Conservation (phyloP, 2,797 vertebrate species). For the Ambastaia sidthimunki region DNA sequence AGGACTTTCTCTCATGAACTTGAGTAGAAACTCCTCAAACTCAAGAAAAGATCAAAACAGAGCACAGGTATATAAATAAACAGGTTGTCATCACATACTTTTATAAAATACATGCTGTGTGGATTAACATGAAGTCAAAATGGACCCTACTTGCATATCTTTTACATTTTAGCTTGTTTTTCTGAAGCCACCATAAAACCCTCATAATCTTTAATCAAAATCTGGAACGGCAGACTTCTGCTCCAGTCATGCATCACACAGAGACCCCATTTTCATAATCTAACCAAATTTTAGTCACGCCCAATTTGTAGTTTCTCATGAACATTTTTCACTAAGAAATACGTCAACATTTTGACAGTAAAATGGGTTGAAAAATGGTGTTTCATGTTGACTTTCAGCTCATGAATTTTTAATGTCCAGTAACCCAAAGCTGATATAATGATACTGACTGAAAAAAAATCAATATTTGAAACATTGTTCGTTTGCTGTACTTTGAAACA, state of each 20-base stretch:
- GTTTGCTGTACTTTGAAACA: slow-evolving; percentile 6
- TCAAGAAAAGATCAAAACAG: not conserved
- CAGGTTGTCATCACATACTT: not conserved
- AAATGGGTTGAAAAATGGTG: not conserved
- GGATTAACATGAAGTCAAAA: slow-evolving; percentile 1
- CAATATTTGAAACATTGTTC: not conserved
- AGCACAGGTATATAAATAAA: not conserved
- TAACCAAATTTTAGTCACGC: not conserved
- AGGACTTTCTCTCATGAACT: not conserved
- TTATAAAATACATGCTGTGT: not conserved
- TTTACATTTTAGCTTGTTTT: not conserved
- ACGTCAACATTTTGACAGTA: not conserved
- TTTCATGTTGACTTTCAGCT: slow-evolving; percentile 6
- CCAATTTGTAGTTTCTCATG: not conserved
- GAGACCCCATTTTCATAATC: not conserved
- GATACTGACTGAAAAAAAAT: slow-evolving; percentile 11
- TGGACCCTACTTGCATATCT: not conserved
- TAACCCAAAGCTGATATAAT: slow-evolving; percentile 5
- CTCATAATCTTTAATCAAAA: not conserved
- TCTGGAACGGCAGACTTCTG: not conserved
- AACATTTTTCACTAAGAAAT: not conserved
- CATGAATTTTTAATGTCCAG: slow-evolving; percentile 3
- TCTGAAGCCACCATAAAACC: not conserved
- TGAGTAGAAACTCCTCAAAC: not conserved
- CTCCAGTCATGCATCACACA: not conserved